phyloP scores from a whole-genome alignment of 2,113 vertebrate genomes.

The Hippopotamus amphibius region DNA sequence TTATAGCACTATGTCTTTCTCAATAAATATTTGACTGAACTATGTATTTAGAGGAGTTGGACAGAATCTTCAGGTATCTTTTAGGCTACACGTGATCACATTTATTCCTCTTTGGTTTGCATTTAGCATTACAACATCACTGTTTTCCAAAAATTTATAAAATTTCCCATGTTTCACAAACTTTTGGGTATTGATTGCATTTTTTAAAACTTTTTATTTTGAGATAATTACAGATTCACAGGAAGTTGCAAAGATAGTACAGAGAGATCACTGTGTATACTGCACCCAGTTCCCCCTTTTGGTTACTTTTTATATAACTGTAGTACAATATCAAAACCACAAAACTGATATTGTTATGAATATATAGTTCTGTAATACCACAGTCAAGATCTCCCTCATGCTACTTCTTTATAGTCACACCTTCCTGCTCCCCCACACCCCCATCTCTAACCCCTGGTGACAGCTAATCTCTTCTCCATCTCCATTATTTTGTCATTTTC shows the following conservation, averaged over 20 bases:
- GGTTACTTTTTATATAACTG: constrained; percentile 30
- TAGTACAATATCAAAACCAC: neutral
- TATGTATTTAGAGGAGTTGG: neutral
- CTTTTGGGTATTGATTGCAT: constrained; percentile 14
- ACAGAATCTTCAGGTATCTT: neutral
- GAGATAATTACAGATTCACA: constrained; percentile 27
- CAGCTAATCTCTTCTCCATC: neutral
- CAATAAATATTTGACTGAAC: constrained; percentile 17
- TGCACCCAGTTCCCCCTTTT: neutral
- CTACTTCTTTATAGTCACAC: neutral
- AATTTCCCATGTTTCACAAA: neutral
- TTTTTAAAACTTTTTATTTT: constrained; percentile 24
- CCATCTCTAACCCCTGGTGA: neutral
- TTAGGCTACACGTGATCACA: neutral
- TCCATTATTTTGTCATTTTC: constrained; percentile 24
- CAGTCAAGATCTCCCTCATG: neutral
- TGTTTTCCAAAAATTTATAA: neutral
- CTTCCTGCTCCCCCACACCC: neutral
- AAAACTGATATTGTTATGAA: neutral
- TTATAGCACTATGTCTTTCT: constrained; percentile 13
- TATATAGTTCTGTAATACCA: constrained; percentile 13
- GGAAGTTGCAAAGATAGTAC: constrained; percentile 31
- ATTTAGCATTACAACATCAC: neutral
- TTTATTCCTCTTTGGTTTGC: neutral
- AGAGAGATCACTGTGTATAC: neutral